Evolutionary conservation across 2,113 vertebrate species (phyloP).

Genomic region (Entomyzon cyanotis): DNA sequence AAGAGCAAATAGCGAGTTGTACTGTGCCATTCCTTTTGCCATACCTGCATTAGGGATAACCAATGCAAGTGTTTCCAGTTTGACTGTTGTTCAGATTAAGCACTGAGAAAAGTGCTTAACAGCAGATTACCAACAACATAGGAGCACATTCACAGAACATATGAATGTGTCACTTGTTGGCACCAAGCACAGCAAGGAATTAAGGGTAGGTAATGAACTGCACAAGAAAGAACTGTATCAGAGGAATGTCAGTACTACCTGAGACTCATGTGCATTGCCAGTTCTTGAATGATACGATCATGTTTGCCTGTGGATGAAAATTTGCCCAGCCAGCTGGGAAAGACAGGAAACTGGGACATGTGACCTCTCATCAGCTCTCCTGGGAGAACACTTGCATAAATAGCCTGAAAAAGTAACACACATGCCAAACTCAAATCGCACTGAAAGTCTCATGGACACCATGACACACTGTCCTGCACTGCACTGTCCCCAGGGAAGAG

Average conservation of each 20-base stretch:
- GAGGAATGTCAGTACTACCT: constrained; percentile 71
- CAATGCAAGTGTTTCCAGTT: neutral
- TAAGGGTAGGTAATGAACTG: neutral
- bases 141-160: neutral
- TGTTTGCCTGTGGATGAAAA: constrained; percentile 89
- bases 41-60: neutral
- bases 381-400: constrained; percentile 95
- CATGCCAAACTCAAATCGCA: neutral
- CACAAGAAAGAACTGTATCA: neutral
- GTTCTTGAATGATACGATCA: constrained; percentile 88
- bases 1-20: neutral
- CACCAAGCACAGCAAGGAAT: neutral
- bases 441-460: neutral
- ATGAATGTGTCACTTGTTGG: neutral
- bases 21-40: neutral
- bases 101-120: neutral
- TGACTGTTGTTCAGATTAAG: neutral
- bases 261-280: constrained; percentile 91
- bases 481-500: accelerated
- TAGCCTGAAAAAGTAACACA: constrained; percentile 77
- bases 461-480: neutral
- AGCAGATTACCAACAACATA: neutral
- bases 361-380: constrained; percentile 96
- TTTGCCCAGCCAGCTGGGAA: constrained; percentile 95
- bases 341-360: constrained; percentile 91